phyloP scores from a whole-genome alignment of 2,888 invertebrate species.

The Malthinus seriepunctatus region DNA sequence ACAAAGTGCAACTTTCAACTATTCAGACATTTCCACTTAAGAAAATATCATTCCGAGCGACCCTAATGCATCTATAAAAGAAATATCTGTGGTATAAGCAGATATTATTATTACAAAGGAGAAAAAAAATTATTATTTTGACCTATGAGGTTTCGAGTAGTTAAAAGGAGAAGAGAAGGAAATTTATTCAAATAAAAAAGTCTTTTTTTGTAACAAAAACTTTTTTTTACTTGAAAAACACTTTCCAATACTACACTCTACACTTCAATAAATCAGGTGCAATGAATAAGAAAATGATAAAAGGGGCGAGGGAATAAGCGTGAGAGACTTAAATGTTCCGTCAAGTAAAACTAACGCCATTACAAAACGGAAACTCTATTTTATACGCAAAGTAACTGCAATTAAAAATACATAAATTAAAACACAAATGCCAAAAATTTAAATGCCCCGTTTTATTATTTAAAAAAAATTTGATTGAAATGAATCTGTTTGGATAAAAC shows the following conservation, averaged over 20 bases:
- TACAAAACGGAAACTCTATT: conserved; percentile 9
- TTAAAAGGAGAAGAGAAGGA: no score
- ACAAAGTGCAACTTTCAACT: conserved; percentile 12
- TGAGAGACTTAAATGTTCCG: conserved; percentile 17
- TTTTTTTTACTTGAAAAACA: conserved; percentile 8
- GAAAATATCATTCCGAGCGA: conserved; percentile 5
- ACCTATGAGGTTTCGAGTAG: no score
- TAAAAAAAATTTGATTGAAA: no score
- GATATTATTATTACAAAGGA: background rate
- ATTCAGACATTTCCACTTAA: conserved; percentile 19
- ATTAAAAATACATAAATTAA: no score
- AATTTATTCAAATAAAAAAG: no score
- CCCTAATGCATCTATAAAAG: background rate
- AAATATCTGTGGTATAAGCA: conserved; percentile 2
- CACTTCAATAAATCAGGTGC: conserved; percentile 21
- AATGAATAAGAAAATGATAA: conserved; percentile 11
- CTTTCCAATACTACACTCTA: conserved; percentile 10
- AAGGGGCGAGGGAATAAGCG: conserved; percentile 11
- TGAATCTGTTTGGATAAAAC: no score
- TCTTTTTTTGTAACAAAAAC: no score
- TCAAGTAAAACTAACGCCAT: conserved; percentile 18
- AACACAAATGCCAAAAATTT: no score
- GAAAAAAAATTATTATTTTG: no score
- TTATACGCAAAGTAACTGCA: background rate
- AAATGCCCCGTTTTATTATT: no score